A percentile compares a stretch with the other conserved stretches of the same genome.
phyloP scores from a whole-genome alignment of 1,140 invertebrate genomes.

The Hypothenemus hampei region DNA sequence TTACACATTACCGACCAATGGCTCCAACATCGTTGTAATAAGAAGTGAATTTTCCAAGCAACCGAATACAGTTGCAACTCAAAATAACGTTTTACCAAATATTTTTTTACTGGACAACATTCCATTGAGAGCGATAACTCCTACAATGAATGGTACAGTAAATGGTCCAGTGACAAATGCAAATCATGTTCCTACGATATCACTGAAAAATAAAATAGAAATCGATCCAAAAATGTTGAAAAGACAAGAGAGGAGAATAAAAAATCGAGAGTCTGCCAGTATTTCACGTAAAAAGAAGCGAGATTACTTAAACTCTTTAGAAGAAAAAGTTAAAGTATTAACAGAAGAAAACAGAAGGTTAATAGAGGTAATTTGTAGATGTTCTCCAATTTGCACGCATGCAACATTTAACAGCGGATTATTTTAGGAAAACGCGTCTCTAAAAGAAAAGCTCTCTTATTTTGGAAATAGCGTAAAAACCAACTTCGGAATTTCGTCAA shows the following conservation, averaged over 20 bases:
- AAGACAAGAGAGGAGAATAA: conserved; percentile 85
- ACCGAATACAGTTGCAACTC: conserved; percentile 4
- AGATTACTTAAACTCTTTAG: conserved; percentile 78
- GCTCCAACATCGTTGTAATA: conserved; percentile 27
- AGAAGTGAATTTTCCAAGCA: conserved; percentile 28
- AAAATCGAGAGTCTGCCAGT: conserved; percentile 84
- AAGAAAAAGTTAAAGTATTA: conserved; percentile 64
- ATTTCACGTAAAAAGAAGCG: conserved; percentile 89
- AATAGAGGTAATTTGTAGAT: conserved; percentile 55
- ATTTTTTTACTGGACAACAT: conserved; percentile 38
- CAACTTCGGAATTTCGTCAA: conserved; percentile 15
- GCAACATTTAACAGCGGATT: neutral
- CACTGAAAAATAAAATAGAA: conserved; percentile 14
- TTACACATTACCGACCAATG: conserved; percentile 21
- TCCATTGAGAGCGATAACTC: conserved; percentile 4
- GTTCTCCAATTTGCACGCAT: neutral
- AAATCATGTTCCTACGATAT: conserved; percentile 22
- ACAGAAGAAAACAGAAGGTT: conserved; percentile 69
- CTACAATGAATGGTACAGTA: conserved; percentile 3
- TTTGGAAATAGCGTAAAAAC: conserved; percentile 17
- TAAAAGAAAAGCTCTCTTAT: conserved; percentile 30
- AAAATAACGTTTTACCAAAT: conserved; percentile 13
- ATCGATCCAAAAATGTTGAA: conserved; percentile 59
- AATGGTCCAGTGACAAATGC: conserved; percentile 4
- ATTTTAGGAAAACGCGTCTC: conserved; percentile 37